Evolutionary conservation across 2,113 vertebrate genomes (phyloP), one percentile per base, ranked within the genome.

Genomic region (Marcusenius ussheri): DNA sequence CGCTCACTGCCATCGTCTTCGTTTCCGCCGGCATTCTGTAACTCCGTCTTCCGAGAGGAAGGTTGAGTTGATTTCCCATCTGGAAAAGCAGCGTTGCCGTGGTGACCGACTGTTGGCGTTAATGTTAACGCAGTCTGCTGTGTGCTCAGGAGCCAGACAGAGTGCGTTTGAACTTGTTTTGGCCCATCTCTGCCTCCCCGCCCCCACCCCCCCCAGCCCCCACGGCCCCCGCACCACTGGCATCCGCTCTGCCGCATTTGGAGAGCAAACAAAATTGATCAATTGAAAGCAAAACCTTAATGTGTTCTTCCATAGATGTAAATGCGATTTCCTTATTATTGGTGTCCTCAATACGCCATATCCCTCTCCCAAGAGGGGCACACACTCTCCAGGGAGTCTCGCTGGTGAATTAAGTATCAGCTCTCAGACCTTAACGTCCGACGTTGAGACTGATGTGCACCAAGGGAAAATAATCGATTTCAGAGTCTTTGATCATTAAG

Each of bases 401-500:
- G 0, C 21, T 89, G 27, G 50, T 10, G n/a, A n/a, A 47, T 80
- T 77, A 89, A 66, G 88, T 49, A 50, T 49, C 62, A 15, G 46
- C 62, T 17, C 45, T 70, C 58, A 77, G 88, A 89, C 70, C 77
- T 89, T 83, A 89, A 80, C 42, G 70, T 51, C 27, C 47, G 35
- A 47, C 47, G 88, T 47, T 77, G 21, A 47, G 15, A 45, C 45
- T 42, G 62, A 45, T 84, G 83, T 46, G 24, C 45, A 80, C n/a
- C 31, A 42, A 19, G 13, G 74, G 13, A 74, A 74, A 24, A 4
- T 74, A 74, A 45, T 62, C 46, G n/a, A 46, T 89, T 46, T 49
- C 45, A 24, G 10, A 77, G 66, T 42, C 39, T 47, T 49, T 42
- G 66, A 80, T 1, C 50, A 49, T 39, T 89, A 56, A 42, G 27